A percentile compares a stretch with the other conserved stretches of the same genome.
phyloP scores from a whole-genome alignment of 2,797 vertebrate genomes.

The Taeniopygia guttata region DNA sequence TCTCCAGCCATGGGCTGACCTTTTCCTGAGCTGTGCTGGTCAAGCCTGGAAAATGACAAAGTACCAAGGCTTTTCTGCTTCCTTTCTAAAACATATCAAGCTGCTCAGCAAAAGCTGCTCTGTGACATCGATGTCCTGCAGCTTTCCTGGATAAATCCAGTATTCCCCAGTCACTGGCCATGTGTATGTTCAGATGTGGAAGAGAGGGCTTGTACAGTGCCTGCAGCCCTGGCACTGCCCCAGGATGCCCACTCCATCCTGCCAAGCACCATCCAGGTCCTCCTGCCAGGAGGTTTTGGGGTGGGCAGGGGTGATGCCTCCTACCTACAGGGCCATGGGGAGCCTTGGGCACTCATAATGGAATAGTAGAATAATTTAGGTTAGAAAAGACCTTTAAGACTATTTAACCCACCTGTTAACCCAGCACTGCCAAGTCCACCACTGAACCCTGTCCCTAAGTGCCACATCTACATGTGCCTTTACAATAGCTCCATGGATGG shows the following conservation, averaged over 20 bases:
- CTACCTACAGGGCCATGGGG: fast-evolving
- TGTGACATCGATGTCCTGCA: neutral
- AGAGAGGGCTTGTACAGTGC: fast-evolving
- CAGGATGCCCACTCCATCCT: neutral
- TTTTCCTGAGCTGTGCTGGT: neutral
- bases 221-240: neutral
- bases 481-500: neutral
- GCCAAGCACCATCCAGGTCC: neutral
- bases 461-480: fast-evolving
- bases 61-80: neutral
- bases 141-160: neutral
- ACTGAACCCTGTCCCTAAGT: neutral
- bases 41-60: neutral
- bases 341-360: neutral
- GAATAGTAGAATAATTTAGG: neutral
- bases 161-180: neutral
- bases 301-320: neutral
- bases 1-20: neutral
- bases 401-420: neutral
- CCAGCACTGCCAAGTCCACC: neutral
- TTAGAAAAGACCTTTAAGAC: neutral
- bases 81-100: neutral
- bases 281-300: neutral
- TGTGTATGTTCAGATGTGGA: fast-evolving
- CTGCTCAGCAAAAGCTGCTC: neutral